A percentile compares a stretch with the other conserved stretches of the same genome.
These are phyloP conservation scores for Microtus pennsylvanicus DNA, from an alignment of 2,113 vertebrate genomes.

Conservation along the genomic window DNA sequence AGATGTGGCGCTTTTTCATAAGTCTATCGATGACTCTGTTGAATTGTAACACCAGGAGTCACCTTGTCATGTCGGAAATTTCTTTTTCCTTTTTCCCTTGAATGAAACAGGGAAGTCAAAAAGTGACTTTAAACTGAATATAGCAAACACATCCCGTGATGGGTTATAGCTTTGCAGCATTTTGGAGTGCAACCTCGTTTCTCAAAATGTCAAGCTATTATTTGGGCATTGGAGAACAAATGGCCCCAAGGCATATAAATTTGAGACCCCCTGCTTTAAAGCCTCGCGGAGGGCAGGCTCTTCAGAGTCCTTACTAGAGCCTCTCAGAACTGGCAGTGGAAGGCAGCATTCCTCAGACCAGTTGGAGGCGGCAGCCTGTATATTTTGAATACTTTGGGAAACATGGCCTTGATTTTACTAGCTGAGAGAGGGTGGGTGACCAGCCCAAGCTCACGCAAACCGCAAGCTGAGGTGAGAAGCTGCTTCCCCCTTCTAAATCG, in stretches of 20 bases:
- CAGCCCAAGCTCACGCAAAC: neutral
- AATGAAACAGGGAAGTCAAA: constrained; percentile 41
- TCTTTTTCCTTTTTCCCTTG: neutral
- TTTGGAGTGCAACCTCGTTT: constrained; percentile 13
- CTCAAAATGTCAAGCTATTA: neutral
- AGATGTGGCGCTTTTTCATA: neutral
- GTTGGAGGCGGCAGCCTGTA: neutral
- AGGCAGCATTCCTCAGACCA: neutral
- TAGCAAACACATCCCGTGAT: neutral
- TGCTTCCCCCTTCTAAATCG: neutral
- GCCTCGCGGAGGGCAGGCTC: neutral
- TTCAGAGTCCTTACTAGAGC: neutral
- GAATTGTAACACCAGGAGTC: constrained; percentile 38
- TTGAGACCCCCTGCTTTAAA: neutral
- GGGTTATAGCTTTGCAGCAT: neutral
- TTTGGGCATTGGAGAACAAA: neutral
- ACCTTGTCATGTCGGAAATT: neutral
- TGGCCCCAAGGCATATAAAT: neutral
- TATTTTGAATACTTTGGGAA: neutral
- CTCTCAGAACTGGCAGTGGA: neutral
- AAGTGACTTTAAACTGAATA: constrained; percentile 38
- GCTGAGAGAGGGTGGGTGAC: neutral
- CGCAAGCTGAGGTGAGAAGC: neutral
- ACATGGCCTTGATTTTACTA: neutral
- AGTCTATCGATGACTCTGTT: neutral